Conservation (phyloP, 2,888 invertebrate species). For the Parnassius apollo region DNA sequence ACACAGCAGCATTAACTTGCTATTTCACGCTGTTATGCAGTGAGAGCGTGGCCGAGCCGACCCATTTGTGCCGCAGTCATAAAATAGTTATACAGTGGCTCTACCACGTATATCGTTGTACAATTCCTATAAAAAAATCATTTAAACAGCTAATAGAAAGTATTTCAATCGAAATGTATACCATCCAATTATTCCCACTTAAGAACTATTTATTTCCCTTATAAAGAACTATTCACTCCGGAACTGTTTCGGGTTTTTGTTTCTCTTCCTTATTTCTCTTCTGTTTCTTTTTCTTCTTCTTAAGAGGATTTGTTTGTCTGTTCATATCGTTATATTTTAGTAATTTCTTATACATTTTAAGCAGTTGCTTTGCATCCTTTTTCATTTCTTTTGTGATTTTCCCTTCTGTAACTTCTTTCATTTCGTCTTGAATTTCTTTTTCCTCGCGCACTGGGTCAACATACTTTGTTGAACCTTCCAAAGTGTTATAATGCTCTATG, state of each 20-base stretch:
- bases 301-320: slow-evolving; percentile 50
- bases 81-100: too few species aligned
- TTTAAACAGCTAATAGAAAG: too few species aligned
- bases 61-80: too few species aligned
- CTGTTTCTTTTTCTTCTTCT: slow-evolving; percentile 60
- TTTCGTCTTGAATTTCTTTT: slow-evolving; percentile 33
- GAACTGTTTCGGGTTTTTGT: slow-evolving; percentile 24
- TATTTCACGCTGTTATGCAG: too few species aligned
- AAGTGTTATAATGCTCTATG: slow-evolving; percentile 78
- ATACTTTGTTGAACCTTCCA: slow-evolving; percentile 61
- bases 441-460: slow-evolving; percentile 49
- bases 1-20: too few species aligned
- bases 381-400: slow-evolving; percentile 50
- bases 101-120: too few species aligned
- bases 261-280: slow-evolving; percentile 42
- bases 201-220: neutral
- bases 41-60: too few species aligned
- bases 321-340: slow-evolving; percentile 66
- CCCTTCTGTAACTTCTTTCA: slow-evolving; percentile 23
- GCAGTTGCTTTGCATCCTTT: slow-evolving; percentile 67
- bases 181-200: too few species aligned
- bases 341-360: slow-evolving; percentile 73
- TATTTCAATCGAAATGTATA: too few species aligned
- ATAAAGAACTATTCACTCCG: neutral
- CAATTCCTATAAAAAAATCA: too few species aligned